phyloP scores from a whole-genome alignment of 2,888 invertebrate genomes.

The Cantharis nigra region DNA sequence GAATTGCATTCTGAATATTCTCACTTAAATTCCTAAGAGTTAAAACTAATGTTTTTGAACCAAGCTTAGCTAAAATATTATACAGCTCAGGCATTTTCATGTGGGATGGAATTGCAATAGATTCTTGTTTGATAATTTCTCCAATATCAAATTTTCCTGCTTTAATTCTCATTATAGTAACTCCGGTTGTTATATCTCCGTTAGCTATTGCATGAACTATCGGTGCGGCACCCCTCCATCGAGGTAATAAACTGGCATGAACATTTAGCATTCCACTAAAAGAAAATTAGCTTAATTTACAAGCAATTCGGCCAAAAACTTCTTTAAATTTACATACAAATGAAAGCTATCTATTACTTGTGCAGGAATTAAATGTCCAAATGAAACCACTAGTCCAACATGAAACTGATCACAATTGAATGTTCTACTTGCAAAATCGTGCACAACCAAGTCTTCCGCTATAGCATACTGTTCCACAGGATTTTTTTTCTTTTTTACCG shows the following conservation, averaged over 20 bases:
- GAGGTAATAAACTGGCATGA: conserved; percentile 88
- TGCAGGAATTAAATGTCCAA: conserved; percentile 87
- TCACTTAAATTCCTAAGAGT: conserved; percentile 65
- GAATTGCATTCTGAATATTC: conserved; percentile 61
- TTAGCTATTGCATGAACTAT: conserved; percentile 83
- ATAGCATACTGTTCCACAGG: conserved; percentile 71
- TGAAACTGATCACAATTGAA: conserved; percentile 65
- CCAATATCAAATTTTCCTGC: conserved; percentile 84
- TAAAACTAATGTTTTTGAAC: conserved; percentile 69
- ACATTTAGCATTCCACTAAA: conserved; percentile 90
- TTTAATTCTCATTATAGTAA: conserved; percentile 86
- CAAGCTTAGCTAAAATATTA: conserved; percentile 66
- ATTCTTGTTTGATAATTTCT: conserved; percentile 65
- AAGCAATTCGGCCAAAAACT: not conserved
- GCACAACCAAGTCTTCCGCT: conserved; percentile 62
- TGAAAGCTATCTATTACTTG: conserved; percentile 77
- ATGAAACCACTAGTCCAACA: conserved; percentile 89
- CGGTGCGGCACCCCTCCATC: conserved; percentile 94
- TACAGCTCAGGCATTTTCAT: conserved; percentile 70
- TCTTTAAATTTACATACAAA: conserved; percentile 63
- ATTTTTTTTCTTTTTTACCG: conserved; percentile 64
- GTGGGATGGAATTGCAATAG: conserved; percentile 61
- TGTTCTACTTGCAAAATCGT: conserved; percentile 66
- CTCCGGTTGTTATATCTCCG: conserved; percentile 80
- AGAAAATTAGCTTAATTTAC: conserved; percentile 38